phyloP scores from a whole-genome alignment of 2,888 invertebrate genomes.

The Norana najaformis region DNA sequence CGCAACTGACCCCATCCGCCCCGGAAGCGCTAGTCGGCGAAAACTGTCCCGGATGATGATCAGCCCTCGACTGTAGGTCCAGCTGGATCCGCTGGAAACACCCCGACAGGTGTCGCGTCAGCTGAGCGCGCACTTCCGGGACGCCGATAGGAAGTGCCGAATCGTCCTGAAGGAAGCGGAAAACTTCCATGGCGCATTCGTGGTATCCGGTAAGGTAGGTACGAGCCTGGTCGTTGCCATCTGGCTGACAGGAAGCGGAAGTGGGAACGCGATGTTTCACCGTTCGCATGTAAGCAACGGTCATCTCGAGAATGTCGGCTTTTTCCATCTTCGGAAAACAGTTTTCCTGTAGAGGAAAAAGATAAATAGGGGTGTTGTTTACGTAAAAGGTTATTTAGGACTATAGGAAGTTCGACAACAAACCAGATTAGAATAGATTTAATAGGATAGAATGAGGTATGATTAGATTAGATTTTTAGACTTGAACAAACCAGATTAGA shows the following conservation, averaged over 20 bases:
- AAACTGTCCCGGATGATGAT: background rate
- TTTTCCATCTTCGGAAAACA: constrained; percentile 60
- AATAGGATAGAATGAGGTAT: too few species aligned
- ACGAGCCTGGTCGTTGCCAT: background rate
- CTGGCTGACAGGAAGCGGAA: background rate
- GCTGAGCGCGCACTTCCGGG: constrained; percentile 17
- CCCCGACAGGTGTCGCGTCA: constrained; percentile 17
- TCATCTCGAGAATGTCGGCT: constrained; percentile 61
- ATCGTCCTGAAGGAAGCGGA: background rate
- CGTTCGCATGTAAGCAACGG: constrained; percentile 55
- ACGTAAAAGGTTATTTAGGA: too few species aligned
- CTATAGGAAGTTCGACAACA: too few species aligned
- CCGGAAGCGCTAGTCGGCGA: background rate
- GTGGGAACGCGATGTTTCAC: constrained; percentile 35
- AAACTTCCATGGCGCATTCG: constrained; percentile 20
- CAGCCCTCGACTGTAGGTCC: background rate
- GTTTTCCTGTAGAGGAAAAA: constrained; percentile 50
- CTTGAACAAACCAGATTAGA: too few species aligned
- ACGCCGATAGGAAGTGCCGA: background rate
- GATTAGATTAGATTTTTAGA: too few species aligned
- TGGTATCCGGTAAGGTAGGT: constrained; percentile 9
- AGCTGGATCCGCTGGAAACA: constrained; percentile 18
- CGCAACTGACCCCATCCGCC: background rate
- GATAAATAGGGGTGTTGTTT: background rate
- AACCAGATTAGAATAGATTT: too few species aligned